phyloP scores from a whole-genome alignment of 92 coral and sea anemone genomes.

The Porites evermanni region DNA sequence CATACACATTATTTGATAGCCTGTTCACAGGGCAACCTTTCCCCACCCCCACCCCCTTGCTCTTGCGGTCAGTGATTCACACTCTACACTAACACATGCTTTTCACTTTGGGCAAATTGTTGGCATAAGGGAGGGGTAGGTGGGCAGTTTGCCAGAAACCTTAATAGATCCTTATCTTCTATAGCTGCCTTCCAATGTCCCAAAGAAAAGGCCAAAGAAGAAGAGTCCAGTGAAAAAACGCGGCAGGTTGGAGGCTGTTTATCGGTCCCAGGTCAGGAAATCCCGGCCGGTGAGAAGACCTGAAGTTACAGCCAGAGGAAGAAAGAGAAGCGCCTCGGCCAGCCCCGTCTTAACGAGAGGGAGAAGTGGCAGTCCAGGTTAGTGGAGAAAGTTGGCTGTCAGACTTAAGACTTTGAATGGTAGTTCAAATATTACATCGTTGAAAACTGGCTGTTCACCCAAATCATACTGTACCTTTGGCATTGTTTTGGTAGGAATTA shows the following conservation, averaged over 20 bases:
- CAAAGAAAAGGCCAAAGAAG: slow-evolving; percentile 80
- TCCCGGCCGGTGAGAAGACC: slow-evolving; percentile 69
- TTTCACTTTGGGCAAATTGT: neutral
- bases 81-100: too few species aligned
- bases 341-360: slow-evolving; percentile 82
- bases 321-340: slow-evolving; percentile 94
- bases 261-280: slow-evolving; percentile 75
- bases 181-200: slow-evolving; percentile 65
- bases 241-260: slow-evolving; percentile 72
- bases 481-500: too few species aligned
- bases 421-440: neutral
- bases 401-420: neutral
- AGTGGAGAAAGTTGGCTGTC: neutral
- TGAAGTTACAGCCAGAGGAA: slow-evolving; percentile 51
- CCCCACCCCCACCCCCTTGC: too few species aligned
- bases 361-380: slow-evolving; percentile 60
- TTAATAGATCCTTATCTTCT: neutral
- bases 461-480: too few species aligned
- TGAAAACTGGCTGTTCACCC: too few species aligned
- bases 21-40: too few species aligned
- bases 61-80: too few species aligned
- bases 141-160: neutral
- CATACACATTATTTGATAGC: neutral
- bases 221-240: slow-evolving; percentile 66
- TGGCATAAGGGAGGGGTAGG: neutral